Evolutionary conservation across 2,888 invertebrate species (phyloP).

Genomic region (Himalopsyche kuldschensis): DNA sequence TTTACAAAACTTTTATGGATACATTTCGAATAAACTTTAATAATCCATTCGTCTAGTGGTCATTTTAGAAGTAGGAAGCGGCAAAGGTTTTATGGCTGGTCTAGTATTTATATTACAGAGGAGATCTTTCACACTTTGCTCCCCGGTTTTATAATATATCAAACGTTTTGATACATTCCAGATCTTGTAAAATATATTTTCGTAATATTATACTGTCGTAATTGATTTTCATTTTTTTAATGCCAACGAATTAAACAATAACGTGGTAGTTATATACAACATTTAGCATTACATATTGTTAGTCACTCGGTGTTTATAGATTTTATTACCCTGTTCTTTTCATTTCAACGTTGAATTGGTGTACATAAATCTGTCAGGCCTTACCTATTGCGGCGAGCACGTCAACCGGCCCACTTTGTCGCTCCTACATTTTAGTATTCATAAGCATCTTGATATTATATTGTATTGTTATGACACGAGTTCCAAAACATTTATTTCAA

Average conservation of each 20-base stretch:
- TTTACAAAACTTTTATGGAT: constrained; percentile 4
- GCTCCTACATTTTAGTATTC: constrained; percentile 19
- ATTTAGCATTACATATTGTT: neutral
- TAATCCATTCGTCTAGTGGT: constrained; percentile 5
- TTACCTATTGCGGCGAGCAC: neutral
- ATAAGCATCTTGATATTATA: constrained; percentile 18
- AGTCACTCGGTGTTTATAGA: neutral
- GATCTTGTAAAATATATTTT: neutral
- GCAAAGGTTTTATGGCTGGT: neutral
- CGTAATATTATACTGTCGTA: neutral
- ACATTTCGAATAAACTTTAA: constrained; percentile 17
- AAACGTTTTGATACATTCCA: neutral
- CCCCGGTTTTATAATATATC: neutral
- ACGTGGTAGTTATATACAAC: neutral
- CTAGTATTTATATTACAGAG: neutral
- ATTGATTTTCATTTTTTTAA: neutral
- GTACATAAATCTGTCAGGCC: neutral
- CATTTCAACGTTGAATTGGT: neutral
- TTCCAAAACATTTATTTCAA: constrained; percentile 2
- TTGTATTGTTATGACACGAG: constrained; percentile 5
- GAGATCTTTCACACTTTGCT: neutral
- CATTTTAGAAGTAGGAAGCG: constrained; percentile 23
- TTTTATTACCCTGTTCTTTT: neutral
- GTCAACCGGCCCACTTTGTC: constrained; percentile 2
- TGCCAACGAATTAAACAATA: neutral